Evolutionary conservation across 2,888 invertebrate genomes (phyloP).

Genomic region (Hermaeophaga mercurialis): DNA sequence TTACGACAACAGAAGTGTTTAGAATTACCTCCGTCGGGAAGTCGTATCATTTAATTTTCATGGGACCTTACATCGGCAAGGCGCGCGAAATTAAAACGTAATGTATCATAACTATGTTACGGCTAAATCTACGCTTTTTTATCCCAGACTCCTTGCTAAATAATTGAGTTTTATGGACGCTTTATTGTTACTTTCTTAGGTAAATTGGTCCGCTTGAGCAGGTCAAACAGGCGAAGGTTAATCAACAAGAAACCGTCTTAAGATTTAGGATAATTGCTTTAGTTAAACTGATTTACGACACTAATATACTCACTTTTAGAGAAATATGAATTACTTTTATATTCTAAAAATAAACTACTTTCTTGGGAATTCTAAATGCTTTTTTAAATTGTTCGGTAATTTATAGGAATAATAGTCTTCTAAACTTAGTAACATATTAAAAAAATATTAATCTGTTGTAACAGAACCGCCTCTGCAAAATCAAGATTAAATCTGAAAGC

Average conservation of each 20-base stretch:
- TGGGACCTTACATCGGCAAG: slow-evolving; percentile 46
- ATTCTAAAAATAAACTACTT: no score
- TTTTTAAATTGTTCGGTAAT: no score
- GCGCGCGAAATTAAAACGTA: slow-evolving; percentile 54
- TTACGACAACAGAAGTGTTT: slow-evolving; percentile 58
- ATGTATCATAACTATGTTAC: slow-evolving; percentile 55
- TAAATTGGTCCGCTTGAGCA: slow-evolving; percentile 19
- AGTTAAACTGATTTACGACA: slow-evolving; percentile 3
- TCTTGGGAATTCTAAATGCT: no score
- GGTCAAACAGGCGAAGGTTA: slow-evolving; percentile 11
- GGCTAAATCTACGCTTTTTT: slow-evolving; percentile 50
- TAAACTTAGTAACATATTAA: no score
- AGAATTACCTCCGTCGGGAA: slow-evolving; percentile 56
- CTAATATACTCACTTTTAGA: neutral
- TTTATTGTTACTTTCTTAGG: slow-evolving; percentile 37
- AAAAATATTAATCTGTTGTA: no score
- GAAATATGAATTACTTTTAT: no score
- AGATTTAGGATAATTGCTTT: slow-evolving; percentile 1
- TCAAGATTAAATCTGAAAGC: no score
- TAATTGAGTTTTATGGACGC: slow-evolving; percentile 48
- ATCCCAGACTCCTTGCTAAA: slow-evolving; percentile 42
- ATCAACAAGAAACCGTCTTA: slow-evolving; percentile 9
- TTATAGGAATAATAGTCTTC: no score
- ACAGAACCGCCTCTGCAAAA: no score
- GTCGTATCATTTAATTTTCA: slow-evolving; percentile 59